Conservation (phyloP, 2,888 invertebrate genomes). For the Galeopsomyia nigrocyanea region DNA sequence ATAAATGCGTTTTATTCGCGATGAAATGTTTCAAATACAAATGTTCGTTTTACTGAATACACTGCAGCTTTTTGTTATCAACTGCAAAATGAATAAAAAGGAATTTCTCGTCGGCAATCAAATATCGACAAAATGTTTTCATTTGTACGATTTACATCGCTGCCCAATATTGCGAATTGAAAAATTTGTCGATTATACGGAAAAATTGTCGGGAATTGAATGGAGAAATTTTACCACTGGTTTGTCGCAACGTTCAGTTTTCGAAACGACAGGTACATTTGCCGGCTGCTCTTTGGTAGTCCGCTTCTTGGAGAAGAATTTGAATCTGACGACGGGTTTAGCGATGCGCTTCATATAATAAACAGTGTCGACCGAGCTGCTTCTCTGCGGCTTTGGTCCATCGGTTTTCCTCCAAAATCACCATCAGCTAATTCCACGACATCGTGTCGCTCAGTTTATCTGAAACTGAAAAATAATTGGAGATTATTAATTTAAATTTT, state of each 20-base stretch:
- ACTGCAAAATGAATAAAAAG: too few relatives aligned
- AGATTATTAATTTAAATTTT: too few relatives aligned
- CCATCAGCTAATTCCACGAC: neutral
- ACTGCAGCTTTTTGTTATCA: too few relatives aligned
- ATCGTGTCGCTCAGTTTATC: too few relatives aligned
- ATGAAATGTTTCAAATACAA: too few relatives aligned
- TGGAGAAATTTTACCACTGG: constrained; percentile 15
- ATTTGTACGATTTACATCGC: too few relatives aligned
- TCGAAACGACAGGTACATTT: constrained; percentile 12
- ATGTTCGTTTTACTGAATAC: too few relatives aligned
- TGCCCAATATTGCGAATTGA: too few relatives aligned
- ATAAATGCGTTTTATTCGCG: too few relatives aligned
- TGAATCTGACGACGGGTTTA: constrained; percentile 47
- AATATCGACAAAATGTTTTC: too few relatives aligned
- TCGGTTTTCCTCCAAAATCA: constrained; percentile 30
- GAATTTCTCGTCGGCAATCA: too few relatives aligned
- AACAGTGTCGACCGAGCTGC: constrained; percentile 16
- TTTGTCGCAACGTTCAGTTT: constrained; percentile 26
- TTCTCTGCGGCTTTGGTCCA: constrained; percentile 19
- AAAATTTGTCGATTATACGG: neutral
- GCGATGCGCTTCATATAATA: constrained; percentile 48
- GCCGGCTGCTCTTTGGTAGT: constrained; percentile 24
- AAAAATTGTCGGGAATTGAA: neutral
- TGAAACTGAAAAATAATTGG: too few relatives aligned
- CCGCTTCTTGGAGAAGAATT: constrained; percentile 38